Conservation (phyloP, 2,797 vertebrate species). For the Platyrinchus mystaceus region DNA sequence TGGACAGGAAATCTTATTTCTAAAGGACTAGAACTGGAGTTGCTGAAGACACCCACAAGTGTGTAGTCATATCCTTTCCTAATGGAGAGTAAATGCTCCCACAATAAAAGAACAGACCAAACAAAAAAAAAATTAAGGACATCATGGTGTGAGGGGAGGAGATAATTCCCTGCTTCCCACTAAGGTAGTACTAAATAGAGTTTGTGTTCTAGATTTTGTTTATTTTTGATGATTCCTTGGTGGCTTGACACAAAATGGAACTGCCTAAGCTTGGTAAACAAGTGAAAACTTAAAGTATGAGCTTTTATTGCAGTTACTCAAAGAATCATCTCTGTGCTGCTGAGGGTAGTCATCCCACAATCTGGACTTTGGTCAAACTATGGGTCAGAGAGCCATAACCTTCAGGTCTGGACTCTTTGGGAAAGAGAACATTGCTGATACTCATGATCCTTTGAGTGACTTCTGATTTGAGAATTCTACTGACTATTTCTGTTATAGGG, state of each 20-base stretch:
- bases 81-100: neutral
- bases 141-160: neutral
- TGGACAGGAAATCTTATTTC: neutral
- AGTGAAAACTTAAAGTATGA: neutral
- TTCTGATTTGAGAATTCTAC: neutral
- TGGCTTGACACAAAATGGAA: neutral
- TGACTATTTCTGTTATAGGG: neutral
- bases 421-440: neutral
- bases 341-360: neutral
- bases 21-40: neutral
- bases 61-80: neutral
- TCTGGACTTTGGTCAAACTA: neutral
- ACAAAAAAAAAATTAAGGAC: neutral
- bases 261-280: neutral
- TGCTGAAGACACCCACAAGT: neutral
- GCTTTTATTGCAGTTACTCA: neutral
- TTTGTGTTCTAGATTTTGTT: neutral
- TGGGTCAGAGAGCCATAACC: neutral
- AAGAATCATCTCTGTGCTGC: neutral
- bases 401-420: neutral
- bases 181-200: neutral
- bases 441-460: neutral
- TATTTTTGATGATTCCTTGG: neutral
- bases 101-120: neutral
- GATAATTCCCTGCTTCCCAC: neutral